phyloP scores from a whole-genome alignment of 2,888 invertebrate genomes.

The Leucophenga maculata region DNA sequence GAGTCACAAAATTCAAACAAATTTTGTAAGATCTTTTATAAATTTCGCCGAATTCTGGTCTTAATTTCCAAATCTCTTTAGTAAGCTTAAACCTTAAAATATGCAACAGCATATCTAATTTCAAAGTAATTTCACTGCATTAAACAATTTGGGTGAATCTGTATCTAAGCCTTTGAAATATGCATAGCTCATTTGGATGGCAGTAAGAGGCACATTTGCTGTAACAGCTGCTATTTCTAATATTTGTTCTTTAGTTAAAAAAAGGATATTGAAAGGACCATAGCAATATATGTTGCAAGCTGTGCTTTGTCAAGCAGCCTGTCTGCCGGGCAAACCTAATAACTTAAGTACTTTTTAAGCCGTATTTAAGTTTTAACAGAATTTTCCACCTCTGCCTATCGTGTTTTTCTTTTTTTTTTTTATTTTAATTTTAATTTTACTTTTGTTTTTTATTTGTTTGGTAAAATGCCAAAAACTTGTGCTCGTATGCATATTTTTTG shows the following conservation, averaged over 20 bases:
- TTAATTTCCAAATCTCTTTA: background rate
- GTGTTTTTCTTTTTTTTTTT: background rate
- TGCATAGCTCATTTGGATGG: background rate
- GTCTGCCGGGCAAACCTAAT: slow-evolving; percentile 38
- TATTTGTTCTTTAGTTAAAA: background rate
- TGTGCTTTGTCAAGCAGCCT: too few relatives aligned
- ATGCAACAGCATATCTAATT: background rate
- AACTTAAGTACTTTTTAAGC: slow-evolving; percentile 57
- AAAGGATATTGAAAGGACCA: too few relatives aligned
- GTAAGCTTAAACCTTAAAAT: background rate
- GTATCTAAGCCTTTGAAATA: background rate
- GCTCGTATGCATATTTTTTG: slow-evolving; percentile 1
- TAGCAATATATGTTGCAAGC: too few relatives aligned
- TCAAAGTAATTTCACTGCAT: background rate
- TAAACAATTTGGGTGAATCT: background rate
- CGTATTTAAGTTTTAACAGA: slow-evolving; percentile 45
- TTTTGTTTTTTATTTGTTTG: background rate
- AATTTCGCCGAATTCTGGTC: too few relatives aligned
- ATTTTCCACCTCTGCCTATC: background rate
- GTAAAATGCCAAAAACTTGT: slow-evolving; percentile 15
- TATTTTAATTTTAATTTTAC: slow-evolving; percentile 4
- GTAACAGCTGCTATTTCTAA: background rate
- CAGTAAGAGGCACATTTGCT: background rate
- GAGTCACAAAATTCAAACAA: too few relatives aligned
- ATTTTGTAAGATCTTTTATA: too few relatives aligned